A percentile compares a stretch with the other conserved stretches of the same genome.
Conservation (phyloP, 2,888 invertebrate genomes). For the Archips crataeganus region DNA sequence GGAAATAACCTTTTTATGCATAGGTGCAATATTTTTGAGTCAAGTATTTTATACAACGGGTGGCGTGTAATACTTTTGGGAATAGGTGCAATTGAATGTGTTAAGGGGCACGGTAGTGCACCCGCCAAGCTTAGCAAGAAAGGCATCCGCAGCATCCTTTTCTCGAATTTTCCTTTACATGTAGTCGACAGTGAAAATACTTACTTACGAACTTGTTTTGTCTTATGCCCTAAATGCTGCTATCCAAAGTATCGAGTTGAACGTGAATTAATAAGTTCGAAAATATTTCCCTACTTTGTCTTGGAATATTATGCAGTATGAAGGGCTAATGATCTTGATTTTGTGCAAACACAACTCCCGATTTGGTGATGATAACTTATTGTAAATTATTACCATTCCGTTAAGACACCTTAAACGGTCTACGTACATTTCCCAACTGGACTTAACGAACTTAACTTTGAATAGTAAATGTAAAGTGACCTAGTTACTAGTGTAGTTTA, state of each 20-base stretch:
- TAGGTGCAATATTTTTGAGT: slow-evolving; percentile 64
- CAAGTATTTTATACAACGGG: slow-evolving; percentile 45
- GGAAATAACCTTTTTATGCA: slow-evolving; percentile 73
- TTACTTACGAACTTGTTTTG: slow-evolving; percentile 1
- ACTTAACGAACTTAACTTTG: neutral
- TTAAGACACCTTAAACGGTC: neutral
- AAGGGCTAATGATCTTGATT: neutral
- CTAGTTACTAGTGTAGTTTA: slow-evolving; percentile 26
- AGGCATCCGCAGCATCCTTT: too few relatives aligned
- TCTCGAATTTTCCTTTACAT: slow-evolving; percentile 6
- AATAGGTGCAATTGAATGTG: neutral
- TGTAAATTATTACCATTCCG: neutral
- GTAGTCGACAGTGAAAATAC: slow-evolving; percentile 3
- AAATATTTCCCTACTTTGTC: neutral
- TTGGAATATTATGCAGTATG: neutral
- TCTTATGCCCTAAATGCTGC: neutral
- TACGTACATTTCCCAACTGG: neutral
- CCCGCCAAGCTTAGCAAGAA: too few relatives aligned
- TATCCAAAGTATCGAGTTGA: neutral
- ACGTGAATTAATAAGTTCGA: neutral
- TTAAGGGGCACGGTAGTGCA: too few relatives aligned
- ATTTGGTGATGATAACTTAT: neutral
- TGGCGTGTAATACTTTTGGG: slow-evolving; percentile 35
- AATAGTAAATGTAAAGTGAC: slow-evolving; percentile 15
- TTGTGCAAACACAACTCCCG: neutral